phyloP scores from a whole-genome alignment of 2,797 vertebrate species.

The Anguilla obscura region DNA sequence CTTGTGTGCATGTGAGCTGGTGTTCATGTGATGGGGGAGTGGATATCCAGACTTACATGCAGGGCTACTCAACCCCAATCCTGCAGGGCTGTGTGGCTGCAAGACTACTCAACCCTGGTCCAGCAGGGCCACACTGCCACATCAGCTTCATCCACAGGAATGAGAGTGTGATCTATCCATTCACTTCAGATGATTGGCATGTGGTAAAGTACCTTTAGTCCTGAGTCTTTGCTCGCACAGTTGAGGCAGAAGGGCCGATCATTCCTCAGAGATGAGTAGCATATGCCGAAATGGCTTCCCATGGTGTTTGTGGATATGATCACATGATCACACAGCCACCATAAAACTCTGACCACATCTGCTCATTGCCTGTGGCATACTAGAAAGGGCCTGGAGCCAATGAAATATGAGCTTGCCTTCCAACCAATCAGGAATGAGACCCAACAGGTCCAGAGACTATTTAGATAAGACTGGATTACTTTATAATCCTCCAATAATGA shows the following conservation, averaged over 20 bases:
- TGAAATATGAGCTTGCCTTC: not conserved
- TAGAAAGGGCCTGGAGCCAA: conserved; percentile 7
- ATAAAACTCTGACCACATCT: not conserved
- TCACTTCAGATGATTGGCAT: not conserved
- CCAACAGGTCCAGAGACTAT: not conserved
- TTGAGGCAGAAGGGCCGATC: not conserved
- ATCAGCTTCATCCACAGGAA: not conserved
- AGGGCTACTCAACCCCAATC: not conserved
- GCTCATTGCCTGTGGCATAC: not conserved
- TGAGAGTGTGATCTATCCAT: not conserved
- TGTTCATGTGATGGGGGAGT: not conserved
- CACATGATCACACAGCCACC: not conserved
- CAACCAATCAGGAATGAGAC: conserved; percentile 17
- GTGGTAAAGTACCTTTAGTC: not conserved
- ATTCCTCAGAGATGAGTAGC: conserved; percentile 16
- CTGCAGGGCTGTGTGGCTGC: not conserved
- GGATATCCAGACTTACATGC: not conserved
- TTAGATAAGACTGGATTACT: not conserved
- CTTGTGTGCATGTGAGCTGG: not conserved
- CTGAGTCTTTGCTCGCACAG: not conserved
- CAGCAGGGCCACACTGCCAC: not conserved
- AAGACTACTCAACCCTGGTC: not conserved
- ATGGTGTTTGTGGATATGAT: not conserved
- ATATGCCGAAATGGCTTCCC: not conserved
- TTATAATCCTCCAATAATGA: not conserved